Conservation (phyloP, 2,888 invertebrate genomes). For the Autographa gamma region DNA sequence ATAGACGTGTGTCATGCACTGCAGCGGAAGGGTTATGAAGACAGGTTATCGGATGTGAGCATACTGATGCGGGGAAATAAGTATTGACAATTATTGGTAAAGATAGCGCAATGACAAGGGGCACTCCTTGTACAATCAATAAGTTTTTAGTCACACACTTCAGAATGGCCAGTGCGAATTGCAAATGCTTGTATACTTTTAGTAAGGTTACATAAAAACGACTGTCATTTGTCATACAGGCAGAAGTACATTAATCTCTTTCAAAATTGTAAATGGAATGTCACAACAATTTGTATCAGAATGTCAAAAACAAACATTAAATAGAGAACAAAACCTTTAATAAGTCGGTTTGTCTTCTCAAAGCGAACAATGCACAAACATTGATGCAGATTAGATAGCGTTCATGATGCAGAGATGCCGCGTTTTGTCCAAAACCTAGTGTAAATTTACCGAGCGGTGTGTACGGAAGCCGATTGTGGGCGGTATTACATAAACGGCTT, state of each 20-base stretch:
- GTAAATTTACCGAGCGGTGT: constrained; percentile 51
- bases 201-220: not conserved
- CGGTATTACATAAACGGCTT: constrained; percentile 36
- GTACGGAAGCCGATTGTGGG: constrained; percentile 55
- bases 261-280: not conserved
- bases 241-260: not conserved
- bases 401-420: constrained; percentile 46
- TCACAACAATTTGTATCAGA: constrained; percentile 18
- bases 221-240: not conserved
- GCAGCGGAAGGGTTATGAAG: constrained; percentile 58
- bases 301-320: constrained; percentile 30
- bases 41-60: constrained; percentile 10
- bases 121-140: not conserved
- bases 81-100: not conserved
- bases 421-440: constrained; percentile 48
- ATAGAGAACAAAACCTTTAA: constrained; percentile 49
- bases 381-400: constrained; percentile 56
- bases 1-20: constrained; percentile 69
- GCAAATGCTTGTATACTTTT: not conserved
- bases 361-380: constrained; percentile 49
- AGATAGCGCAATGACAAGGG: not conserved
- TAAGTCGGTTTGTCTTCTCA: constrained; percentile 43
- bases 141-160: not conserved
- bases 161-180: not conserved
- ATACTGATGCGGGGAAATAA: constrained; percentile 9